Percentiles rank a stretch among this genome's conserved stretches.
phyloP scores from a whole-genome alignment of 35 echinoderm and acorn worm species.

The Heliocidaris tuberculata region DNA sequence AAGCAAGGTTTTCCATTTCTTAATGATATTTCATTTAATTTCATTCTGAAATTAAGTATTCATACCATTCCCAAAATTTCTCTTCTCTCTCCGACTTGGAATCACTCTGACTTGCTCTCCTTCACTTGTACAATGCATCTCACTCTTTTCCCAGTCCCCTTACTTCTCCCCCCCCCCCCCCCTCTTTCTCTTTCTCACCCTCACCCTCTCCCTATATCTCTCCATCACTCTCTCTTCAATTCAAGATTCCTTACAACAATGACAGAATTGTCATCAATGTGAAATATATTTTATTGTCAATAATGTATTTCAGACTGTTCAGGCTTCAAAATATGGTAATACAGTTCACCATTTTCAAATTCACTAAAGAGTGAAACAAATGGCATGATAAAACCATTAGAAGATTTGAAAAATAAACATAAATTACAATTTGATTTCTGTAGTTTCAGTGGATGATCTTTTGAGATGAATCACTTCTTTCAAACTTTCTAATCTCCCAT shows the following conservation, averaged over 20 bases:
- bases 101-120: background rate
- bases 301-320: background rate
- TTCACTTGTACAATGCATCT: background rate
- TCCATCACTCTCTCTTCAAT: background rate
- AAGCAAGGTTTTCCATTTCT: no score
- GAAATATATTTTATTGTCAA: background rate
- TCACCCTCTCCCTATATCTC: background rate
- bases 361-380: no score
- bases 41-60: no score
- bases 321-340: background rate
- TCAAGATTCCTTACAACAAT: background rate
- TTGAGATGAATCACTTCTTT: background rate
- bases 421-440: background rate
- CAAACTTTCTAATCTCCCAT: background rate
- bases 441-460: background rate
- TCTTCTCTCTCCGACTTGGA: no score
- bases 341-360: background rate
- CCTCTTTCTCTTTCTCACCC: background rate
- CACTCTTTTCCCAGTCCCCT: background rate
- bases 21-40: no score
- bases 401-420: no score
- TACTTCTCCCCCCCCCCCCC: background rate
- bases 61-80: no score
- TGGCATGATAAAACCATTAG: no score
- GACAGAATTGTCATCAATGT: background rate